Evolutionary conservation across 2,888 invertebrate species (phyloP), one percentile per base, ranked within the genome.

Genomic region (Drosophila anomelani): DNA sequence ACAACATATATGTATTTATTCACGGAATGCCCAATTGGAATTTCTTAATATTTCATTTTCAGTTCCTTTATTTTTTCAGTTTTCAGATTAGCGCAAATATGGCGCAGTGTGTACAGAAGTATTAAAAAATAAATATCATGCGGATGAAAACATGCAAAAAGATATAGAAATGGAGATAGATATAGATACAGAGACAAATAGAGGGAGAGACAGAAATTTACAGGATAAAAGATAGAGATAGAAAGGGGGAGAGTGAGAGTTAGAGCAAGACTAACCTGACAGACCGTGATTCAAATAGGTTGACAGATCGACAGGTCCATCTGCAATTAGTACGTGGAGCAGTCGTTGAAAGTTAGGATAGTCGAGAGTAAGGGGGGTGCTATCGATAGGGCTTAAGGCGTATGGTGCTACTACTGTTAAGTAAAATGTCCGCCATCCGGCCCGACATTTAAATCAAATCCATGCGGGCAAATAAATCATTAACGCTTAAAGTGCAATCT

Each of bases 201-300:
- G 26, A 26, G 26, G 26, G 26, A 56, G 41, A 60, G 15, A 49
- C 32, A 58, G 20, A 51, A 12, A 49, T n/a, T 49, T 34, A 58
- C 13, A 63, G 34, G 54, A 29, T 49, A 29, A 62, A 56, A 53
- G 38, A 57, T 26, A 15, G 34, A 60, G 64, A 75, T 9, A 76
- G 32, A 55, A 54, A 55, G 54, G 58, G 10, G 12, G 26, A 55
- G 26, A 58, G 29, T 56, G 13, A 63, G 8, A 58, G 23, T 47
- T 17, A 61, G 36, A 55, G 58, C 51, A 29, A 43, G 89, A 92
- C 92, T 92, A 92, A 92, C 92, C 92, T 92, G 92, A 92, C 91
- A 91, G 91, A 91, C 92, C 92, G 85, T 92, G 91, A 90, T 92
- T 92, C 85, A 92, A 88, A 90, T 91, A 92, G 81, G 92, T 91